Evolutionary conservation across 2,888 invertebrate species (phyloP), one percentile per base, ranked within the genome.

Genomic region (Microlaimidae sp.): DNA sequence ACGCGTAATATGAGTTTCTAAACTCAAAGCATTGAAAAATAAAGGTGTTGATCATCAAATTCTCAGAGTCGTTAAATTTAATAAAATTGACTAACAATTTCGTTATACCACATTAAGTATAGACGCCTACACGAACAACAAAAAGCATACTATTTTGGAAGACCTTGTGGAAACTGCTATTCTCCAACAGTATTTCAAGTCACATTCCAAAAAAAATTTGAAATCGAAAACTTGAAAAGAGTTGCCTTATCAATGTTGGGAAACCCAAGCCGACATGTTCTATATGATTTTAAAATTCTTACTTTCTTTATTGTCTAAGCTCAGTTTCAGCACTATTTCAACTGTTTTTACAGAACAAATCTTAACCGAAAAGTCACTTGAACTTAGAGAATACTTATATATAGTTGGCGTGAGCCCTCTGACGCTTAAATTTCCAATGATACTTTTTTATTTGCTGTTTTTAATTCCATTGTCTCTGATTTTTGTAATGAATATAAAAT

Each of bases 371-470:
- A 47, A 47, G 24, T 13, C 19, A 5, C 26, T 47, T n/a, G 27
- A 47, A 47, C 26, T 47, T 19, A 24, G 48, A 17, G 48, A 47
- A 47, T 47, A 19, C 25, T 7, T 47, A 7, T 47, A 19, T 13
- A 47, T 47, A 13, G 10, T 19, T n/a, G 48, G 48, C 17, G 48
- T 47, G 4, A 19, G 24, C 7, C 17, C 24, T 47, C 48, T 47
- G 24, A 4, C 13, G 17, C 48, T 47, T 5, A 47, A 47, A 47
- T 17, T 47, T 7, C 27, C 48, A 13, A 26, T 24, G 48, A 47
- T 47, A 5, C 21, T 25, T 5, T 47, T 47, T 19, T 47, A 24
- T 25, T 10, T 47, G 26, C 19, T 47, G 23, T 32, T 32, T 17
- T 17, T 32, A 17, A 32, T 32, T 17, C 32, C 32, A 32, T 32